phyloP scores from a whole-genome alignment of 2,797 vertebrate species.

The Columba guinea region DNA sequence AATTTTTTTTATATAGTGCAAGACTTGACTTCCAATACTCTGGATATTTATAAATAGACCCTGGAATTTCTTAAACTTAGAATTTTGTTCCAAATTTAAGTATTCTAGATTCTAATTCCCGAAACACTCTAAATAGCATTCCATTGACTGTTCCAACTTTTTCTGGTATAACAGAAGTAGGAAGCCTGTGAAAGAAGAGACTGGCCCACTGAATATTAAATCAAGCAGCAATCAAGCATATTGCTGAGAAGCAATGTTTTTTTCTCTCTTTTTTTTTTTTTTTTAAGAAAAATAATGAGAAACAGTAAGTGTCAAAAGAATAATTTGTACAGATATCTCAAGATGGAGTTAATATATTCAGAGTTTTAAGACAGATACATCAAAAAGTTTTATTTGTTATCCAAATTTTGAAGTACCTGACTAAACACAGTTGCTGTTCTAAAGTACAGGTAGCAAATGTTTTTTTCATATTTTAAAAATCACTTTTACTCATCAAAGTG shows the following conservation, averaged over 20 bases:
- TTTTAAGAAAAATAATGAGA: neutral
- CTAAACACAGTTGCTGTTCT: neutral
- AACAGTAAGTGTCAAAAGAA: neutral
- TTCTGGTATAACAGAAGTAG: neutral
- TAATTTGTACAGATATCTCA: neutral
- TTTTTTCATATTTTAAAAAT: neutral
- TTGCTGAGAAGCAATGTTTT: neutral
- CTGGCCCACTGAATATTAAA: neutral
- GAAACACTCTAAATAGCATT: neutral
- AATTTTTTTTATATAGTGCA: neutral
- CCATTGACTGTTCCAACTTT: neutral
- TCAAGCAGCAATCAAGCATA: neutral
- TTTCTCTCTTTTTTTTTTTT: neutral
- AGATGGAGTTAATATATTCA: neutral
- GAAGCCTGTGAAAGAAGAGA: neutral
- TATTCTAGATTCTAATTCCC: neutral
- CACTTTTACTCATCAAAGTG: neutral
- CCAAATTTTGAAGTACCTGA: neutral
- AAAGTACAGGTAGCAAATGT: neutral
- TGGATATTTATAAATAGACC: neutral
- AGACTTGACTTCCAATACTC: neutral
- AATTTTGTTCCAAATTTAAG: neutral
- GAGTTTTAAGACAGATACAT: neutral
- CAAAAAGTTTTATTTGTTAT: neutral
- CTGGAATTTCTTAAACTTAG: neutral